Percentiles rank a stretch among this genome's conserved stretches.
These are phyloP conservation scores for Rhodeus uyekii DNA, from an alignment of 2,797 vertebrate genomes.

Conservation along the genomic window DNA sequence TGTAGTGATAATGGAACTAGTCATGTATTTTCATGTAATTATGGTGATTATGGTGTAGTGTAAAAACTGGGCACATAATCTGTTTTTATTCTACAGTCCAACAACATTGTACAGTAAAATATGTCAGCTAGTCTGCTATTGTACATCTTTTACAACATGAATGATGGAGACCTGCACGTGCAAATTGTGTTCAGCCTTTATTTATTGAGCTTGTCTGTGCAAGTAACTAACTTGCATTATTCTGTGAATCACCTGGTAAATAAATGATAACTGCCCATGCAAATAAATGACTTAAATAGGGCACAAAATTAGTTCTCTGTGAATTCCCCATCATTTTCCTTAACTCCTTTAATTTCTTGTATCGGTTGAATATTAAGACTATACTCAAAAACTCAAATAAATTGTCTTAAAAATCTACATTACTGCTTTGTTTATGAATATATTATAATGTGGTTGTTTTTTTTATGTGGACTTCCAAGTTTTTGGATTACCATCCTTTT, in stretches of 20 bases:
- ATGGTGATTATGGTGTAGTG: too few species aligned
- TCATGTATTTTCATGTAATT: too few species aligned
- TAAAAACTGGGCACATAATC: too few species aligned
- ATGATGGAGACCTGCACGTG: neutral
- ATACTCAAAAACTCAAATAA: neutral
- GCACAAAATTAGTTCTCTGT: too few species aligned
- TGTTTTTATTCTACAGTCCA: too few species aligned
- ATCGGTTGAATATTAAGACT: neutral
- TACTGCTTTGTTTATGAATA: neutral
- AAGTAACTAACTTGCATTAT: neutral
- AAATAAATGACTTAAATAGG: too few species aligned
- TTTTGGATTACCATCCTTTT: slow-evolving; percentile 13
- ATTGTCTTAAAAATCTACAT: neutral
- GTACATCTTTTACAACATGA: neutral
- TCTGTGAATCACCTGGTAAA: neutral
- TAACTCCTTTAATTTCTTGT: neutral
- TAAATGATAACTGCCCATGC: too few species aligned
- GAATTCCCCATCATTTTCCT: neutral
- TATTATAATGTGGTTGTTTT: too few species aligned
- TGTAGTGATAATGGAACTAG: neutral
- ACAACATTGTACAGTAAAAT: neutral
- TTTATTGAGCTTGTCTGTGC: neutral
- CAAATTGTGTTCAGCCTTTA: neutral
- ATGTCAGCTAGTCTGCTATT: neutral
- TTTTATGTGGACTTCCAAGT: slow-evolving; percentile 5